phyloP scores from a whole-genome alignment of 2,797 vertebrate species.

The Ibycter americanus region DNA sequence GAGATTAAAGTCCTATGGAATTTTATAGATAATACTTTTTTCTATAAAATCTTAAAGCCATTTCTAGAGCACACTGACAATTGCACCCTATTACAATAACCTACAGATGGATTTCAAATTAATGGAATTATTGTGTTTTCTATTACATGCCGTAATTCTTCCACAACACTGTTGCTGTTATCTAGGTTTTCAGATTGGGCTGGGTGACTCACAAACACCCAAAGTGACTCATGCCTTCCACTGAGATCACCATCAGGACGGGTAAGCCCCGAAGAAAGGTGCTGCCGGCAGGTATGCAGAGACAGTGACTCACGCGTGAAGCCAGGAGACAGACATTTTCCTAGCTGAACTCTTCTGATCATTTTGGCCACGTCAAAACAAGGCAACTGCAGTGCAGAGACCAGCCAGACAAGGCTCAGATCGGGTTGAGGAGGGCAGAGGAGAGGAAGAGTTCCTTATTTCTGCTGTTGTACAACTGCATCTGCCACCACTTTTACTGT shows the following conservation, averaged over 20 bases:
- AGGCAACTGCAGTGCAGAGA: background rate
- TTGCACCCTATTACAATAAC: background rate
- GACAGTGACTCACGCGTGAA: background rate
- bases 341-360: background rate
- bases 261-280: constrained; percentile 13
- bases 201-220: background rate
- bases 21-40: background rate
- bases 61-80: background rate
- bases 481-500: background rate
- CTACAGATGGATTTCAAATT: background rate
- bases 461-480: background rate
- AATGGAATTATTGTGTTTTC: background rate
- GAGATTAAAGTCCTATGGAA: background rate
- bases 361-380: accelerated
- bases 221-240: constrained; percentile 39
- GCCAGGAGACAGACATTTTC: background rate
- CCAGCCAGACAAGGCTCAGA: background rate
- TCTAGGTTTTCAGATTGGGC: background rate
- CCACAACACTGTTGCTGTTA: background rate
- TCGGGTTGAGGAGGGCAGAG: background rate
- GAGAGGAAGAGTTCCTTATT: background rate
- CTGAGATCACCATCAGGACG: constrained; percentile 24
- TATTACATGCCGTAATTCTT: background rate
- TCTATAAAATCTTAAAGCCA: background rate
- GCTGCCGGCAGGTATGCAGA: background rate